Evolutionary conservation across 2,797 vertebrate species (phyloP), one percentile per base, ranked within the genome.

Genomic region (Tarsius wallacei): DNA sequence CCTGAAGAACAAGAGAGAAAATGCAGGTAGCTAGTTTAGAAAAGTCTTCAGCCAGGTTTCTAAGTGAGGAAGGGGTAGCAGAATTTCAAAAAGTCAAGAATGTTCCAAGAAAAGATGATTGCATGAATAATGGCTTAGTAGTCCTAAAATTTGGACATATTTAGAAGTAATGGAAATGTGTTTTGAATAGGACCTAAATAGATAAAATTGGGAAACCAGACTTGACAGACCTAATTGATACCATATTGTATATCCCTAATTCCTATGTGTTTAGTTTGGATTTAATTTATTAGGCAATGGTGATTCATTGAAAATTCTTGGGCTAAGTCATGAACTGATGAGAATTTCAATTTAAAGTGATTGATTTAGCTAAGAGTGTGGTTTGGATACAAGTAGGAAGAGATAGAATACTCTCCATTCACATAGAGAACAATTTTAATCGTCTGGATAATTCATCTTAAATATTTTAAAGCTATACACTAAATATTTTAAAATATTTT

Each of bases 281-380:
- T 15, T 53, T 61, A 68, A 73, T 61, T 90, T 80, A 87, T 92
- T 87, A 87, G 26, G 28, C 24, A 90, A 63, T 87, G 3, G 9
- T 3, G 47, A 95, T 14, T 66, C 21, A 86, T 53, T 87, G 16
- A 81, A 85, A 91, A 87, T n/a, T 70, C 24, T 55, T 90, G 42
- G 93, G 57, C 1, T 61, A 36, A 95, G 59, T 28, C n/a, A 70
- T 42, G 49, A 86, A 73, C n/a, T 80, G n/a, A 53, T 80, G 59
- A 84, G 17, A 94, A 31, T 96, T 90, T 87, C 24, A 42, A 71
- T 74, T 76, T 53, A 81, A 5, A 90, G 26, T 33, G 9, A 66
- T 26, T 85, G 22, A 76, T 59, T 95, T 78, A 33, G 14, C 77
- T 77, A 80, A 82, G 19, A 51, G 31, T 70, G 1, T n/a, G 74